Conservation (phyloP, 2,888 invertebrate genomes). For the Carabus problematicus region DNA sequence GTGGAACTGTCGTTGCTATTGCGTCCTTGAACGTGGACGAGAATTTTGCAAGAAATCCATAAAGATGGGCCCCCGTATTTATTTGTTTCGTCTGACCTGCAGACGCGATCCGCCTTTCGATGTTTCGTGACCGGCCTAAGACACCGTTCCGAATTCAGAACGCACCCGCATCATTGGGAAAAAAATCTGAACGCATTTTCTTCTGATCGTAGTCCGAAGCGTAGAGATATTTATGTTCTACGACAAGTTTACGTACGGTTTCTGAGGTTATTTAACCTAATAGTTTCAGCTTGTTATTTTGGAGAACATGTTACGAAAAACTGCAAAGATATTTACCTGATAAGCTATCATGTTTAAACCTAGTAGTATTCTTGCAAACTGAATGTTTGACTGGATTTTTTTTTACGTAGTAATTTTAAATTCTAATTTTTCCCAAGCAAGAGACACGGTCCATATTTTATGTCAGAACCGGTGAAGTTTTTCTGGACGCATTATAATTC, state of each 20-base stretch:
- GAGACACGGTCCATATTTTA: conserved; percentile 29
- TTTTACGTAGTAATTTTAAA: conserved; percentile 26
- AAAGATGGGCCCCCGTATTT: conserved; percentile 13
- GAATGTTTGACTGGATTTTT: conserved; percentile 19
- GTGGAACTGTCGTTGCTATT: conserved; percentile 8
- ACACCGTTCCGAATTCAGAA: conserved; percentile 15
- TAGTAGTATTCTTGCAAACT: conserved; percentile 24
- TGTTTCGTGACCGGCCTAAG: conserved; percentile 7
- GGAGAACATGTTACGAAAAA: conserved; percentile 15
- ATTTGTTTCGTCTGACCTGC: conserved; percentile 12
- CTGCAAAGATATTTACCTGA: conserved; percentile 10
- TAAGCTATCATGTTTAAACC: conserved; percentile 4
- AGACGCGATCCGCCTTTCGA: neutral
- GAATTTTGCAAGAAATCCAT: conserved; percentile 15
- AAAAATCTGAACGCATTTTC: conserved; percentile 6
- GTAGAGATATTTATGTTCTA: conserved; percentile 14
- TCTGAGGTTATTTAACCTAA: conserved; percentile 22
- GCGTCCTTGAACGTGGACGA: conserved; percentile 10
- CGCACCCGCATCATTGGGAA: conserved; percentile 8
- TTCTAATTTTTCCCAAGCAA: conserved; percentile 35
- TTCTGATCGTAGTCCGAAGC: neutral
- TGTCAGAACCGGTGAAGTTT: conserved; percentile 29
- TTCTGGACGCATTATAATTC: conserved; percentile 28
- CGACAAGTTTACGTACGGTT: conserved; percentile 10
- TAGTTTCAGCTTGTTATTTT: conserved; percentile 21